Evolutionary conservation across 2,797 vertebrate genomes (phyloP).

Genomic region (Helostoma temminkii): DNA sequence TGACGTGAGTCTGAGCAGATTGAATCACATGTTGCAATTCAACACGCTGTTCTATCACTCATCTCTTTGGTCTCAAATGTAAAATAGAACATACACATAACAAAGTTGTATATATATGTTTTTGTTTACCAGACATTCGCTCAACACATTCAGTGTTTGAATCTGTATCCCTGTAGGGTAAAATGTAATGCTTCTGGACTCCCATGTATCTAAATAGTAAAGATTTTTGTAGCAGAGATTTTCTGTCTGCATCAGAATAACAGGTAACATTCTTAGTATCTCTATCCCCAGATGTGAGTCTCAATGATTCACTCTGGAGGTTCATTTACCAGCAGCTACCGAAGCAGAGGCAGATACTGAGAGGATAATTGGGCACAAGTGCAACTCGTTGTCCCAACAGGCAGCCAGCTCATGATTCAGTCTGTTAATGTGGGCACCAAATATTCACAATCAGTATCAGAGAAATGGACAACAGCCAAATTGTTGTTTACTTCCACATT

Average conservation of each 20-base stretch:
- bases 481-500: slow-evolving; percentile 63
- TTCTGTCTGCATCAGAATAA: slow-evolving; percentile 35
- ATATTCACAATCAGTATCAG: slow-evolving; percentile 40
- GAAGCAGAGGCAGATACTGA: slow-evolving; percentile 55
- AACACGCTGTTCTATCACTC: no score
- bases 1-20: not conserved
- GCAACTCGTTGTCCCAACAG: slow-evolving; percentile 58
- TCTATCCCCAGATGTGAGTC: slow-evolving; percentile 42
- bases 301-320: slow-evolving; percentile 49
- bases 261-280: slow-evolving; percentile 35
- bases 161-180: slow-evolving; percentile 13
- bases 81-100: not conserved
- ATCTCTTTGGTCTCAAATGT: not conserved
- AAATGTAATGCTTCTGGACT: slow-evolving; percentile 8
- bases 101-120: not conserved
- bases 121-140: no score
- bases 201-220: not conserved
- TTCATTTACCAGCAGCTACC: slow-evolving; percentile 50
- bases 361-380: slow-evolving; percentile 73
- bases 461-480: slow-evolving; percentile 41
- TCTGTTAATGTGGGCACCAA: slow-evolving; percentile 48
- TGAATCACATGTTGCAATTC: no score
- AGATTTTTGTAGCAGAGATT: not conserved
- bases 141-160: slow-evolving; percentile 9
- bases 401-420: slow-evolving; percentile 44